These are phyloP conservation scores for Karalla daura DNA, from an alignment of 2,797 vertebrate species.

Conservation along the genomic window DNA sequence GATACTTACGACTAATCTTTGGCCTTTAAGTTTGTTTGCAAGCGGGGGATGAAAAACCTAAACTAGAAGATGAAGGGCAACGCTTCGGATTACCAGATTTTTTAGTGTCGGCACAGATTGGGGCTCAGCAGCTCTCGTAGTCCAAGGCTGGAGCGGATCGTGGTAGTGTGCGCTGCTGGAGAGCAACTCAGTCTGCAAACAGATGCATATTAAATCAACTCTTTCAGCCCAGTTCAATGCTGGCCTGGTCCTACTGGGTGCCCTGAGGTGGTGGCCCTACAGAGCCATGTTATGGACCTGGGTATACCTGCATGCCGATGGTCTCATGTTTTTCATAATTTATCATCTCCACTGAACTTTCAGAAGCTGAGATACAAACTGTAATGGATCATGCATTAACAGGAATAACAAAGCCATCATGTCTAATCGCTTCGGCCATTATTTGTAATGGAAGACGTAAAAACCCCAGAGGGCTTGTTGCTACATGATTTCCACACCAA, in stretches of 20 bases:
- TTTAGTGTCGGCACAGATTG: neutral
- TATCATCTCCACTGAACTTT: neutral
- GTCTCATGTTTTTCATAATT: neutral
- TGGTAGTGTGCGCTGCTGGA: neutral
- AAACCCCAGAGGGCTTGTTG: too few relatives aligned
- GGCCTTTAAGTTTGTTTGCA: neutral
- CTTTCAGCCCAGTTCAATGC: slow-evolving; percentile 5
- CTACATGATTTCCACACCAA: neutral
- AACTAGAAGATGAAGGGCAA: neutral
- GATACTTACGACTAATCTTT: neutral
- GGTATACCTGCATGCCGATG: neutral
- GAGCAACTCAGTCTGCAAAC: slow-evolving; percentile 10
- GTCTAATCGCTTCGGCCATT: neutral
- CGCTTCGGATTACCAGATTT: slow-evolving; percentile 10
- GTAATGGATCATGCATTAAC: neutral
- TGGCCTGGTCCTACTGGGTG: neutral
- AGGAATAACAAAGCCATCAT: neutral
- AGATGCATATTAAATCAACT: slow-evolving; percentile 18
- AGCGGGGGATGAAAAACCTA: neutral
- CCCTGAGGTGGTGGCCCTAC: neutral
- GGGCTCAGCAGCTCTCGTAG: neutral
- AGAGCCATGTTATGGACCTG: neutral
- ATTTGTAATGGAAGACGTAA: too few relatives aligned
- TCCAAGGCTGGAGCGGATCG: slow-evolving; percentile 11
- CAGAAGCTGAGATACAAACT: neutral